Evolutionary conservation across 1,140 invertebrate genomes (phyloP).

Genomic region (Procambarus clarkii): DNA sequence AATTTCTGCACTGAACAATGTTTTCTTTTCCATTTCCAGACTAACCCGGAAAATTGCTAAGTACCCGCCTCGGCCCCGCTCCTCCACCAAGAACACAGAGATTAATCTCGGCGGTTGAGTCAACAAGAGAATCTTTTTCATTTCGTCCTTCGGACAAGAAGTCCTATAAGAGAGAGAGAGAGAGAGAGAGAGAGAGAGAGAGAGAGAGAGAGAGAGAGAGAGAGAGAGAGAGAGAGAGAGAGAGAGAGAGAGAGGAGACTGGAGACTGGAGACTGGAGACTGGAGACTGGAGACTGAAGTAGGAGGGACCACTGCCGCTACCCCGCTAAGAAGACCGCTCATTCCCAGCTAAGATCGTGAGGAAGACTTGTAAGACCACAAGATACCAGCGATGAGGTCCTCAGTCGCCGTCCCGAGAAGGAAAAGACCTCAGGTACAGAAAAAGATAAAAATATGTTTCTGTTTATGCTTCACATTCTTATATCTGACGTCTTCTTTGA

Average conservation of each 20-base stretch:
- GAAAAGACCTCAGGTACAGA: conserved; percentile 26
- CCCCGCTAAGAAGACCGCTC: background rate
- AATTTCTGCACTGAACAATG: background rate
- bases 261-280: too few relatives aligned
- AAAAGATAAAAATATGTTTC: background rate
- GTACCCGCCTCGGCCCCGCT: background rate
- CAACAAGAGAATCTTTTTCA: conserved; percentile 12
- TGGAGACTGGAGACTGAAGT: too few relatives aligned
- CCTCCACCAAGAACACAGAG: background rate
- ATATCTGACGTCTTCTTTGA: too few relatives aligned
- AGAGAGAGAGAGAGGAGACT: too few relatives aligned
- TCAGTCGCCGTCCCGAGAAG: conserved; percentile 1
- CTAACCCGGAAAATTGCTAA: conserved; percentile 27
- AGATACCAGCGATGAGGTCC: background rate
- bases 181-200: too few relatives aligned
- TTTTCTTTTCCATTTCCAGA: conserved; percentile 33
- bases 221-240: too few relatives aligned
- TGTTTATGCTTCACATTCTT: too few relatives aligned
- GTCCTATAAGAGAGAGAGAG: too few relatives aligned
- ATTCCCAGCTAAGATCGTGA: background rate
- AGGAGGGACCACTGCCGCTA: too few relatives aligned
- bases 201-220: too few relatives aligned
- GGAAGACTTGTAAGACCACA: background rate
- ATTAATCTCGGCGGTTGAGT: background rate
- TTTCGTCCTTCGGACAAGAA: too few relatives aligned